Base-by-base conservation (phyloP, 1,140 invertebrate species). In the Ericerus pela region DNA sequence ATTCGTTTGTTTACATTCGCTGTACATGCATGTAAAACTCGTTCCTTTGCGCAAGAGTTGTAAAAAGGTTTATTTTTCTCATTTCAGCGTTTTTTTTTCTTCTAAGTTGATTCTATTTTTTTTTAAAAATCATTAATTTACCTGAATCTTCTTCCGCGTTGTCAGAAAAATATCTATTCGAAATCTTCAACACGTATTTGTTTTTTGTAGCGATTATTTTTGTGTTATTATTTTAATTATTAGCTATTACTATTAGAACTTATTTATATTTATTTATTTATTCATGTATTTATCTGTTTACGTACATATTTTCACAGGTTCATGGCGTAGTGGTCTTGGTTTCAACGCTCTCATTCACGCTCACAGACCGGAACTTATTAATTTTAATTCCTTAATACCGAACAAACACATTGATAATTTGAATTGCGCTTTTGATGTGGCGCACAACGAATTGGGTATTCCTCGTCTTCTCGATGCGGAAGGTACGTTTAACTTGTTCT, bases 291-390 rank as follows among this genome's bases (percentile, higher is more conserved):
- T 33, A 2, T 8, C 16, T 26, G 33, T 58, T n/a, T n/a, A n/a
- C n/a, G n/a, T n/a, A n/a, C n/a, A n/a, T 54, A 57, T 36, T 54
- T 55, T 79, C 71, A 79, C 75, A 75, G 85, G 78, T 65, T 95
- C 90, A n/a, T 97, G 94, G 94, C 74, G 91, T 56, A 90, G 79
- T 61, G 94, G 94, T 20, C 75, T 97, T 59, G 94, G 90, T 20
- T 97, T 97, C 75, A 96, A 96, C 70, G 94, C 94, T 16, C 81
- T 97, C 29, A 96, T 97, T 64, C 94, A 97, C 65, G 82, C 91
- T 22, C 93, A 96, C 70, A 76, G 91, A 55, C 93, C 94, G 18
- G 92, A 97, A 69, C 72, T 96, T 38, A 84, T 99, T 64, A 82
- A 89, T 64, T 97, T 84, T 76, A 75, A 79, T 56, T 73, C 78